Percentiles rank a stretch among this genome's conserved stretches.
phyloP scores from a whole-genome alignment of 2,888 invertebrate species.

The Polyommatus iphigenia region DNA sequence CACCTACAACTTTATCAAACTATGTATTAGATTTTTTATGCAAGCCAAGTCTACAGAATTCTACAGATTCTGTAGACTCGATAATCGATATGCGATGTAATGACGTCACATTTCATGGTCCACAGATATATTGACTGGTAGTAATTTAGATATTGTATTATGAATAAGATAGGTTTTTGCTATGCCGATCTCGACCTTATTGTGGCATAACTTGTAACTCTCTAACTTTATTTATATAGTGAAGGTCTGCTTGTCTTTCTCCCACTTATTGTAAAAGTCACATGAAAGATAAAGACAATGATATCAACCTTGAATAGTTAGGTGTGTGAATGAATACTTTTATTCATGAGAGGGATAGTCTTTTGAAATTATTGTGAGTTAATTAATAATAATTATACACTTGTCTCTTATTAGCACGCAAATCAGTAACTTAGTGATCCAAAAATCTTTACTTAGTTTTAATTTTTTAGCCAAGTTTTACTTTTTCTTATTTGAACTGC shows the following conservation, averaged over 20 bases:
- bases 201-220: neutral
- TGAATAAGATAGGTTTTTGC: neutral
- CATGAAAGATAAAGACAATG: no score
- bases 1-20: no score
- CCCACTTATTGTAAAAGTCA: no score
- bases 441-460: neutral
- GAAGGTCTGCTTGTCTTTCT: no score
- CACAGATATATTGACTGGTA: neutral
- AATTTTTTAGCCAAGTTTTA: neutral
- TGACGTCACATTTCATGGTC: neutral
- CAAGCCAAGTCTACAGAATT: no score
- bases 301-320: no score
- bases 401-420: neutral
- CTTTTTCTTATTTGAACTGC: neutral
- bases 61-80: no score
- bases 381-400: neutral
- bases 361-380: neutral
- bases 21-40: no score
- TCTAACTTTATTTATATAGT: no score
- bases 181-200: slow-evolving; percentile 21
- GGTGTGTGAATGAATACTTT: no score
- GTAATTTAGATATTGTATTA: neutral
- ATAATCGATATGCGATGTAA: no score
- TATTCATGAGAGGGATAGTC: no score
- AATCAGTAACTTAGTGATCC: neutral